Percentiles rank a stretch among this genome's conserved stretches.
These are phyloP conservation scores for Drosophila helvetica DNA, from an alignment of 2,888 invertebrate genomes.

Conservation along the genomic window DNA sequence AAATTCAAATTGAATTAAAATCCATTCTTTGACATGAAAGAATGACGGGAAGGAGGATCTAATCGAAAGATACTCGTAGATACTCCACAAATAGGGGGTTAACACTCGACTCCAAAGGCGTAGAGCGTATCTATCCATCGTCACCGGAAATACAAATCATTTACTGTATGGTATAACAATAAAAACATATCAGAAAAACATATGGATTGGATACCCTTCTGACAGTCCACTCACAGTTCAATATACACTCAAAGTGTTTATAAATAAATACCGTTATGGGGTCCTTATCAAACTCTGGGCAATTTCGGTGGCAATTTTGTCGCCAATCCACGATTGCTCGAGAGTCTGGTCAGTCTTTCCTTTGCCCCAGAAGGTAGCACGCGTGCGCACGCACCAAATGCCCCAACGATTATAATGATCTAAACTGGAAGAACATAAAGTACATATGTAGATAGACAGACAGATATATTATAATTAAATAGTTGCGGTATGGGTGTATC, in stretches of 20 bases:
- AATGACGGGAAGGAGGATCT: neutral
- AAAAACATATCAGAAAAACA: slow-evolving; percentile 12
- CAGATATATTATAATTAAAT: neutral
- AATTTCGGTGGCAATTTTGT: slow-evolving; percentile 26
- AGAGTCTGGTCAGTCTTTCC: slow-evolving; percentile 59
- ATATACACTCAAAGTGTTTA: neutral
- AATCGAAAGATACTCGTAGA: neutral
- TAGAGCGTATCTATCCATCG: slow-evolving; percentile 14
- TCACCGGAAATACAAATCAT: slow-evolving; percentile 21
- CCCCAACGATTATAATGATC: neutral
- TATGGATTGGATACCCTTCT: slow-evolving; percentile 11
- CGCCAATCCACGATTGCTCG: slow-evolving; percentile 1
- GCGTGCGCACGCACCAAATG: slow-evolving; percentile 19
- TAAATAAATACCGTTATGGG: neutral
- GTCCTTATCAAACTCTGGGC: slow-evolving; percentile 16
- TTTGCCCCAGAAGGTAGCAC: slow-evolving; percentile 45
- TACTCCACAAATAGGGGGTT: neutral
- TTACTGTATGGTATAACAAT: neutral
- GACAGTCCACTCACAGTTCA: slow-evolving; percentile 28
- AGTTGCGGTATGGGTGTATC: slow-evolving; percentile 9
- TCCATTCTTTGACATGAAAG: too few relatives aligned
- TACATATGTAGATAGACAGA: neutral
- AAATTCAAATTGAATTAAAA: too few relatives aligned
- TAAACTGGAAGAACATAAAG: neutral
- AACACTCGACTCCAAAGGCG: slow-evolving; percentile 1